phyloP scores from a whole-genome alignment of 2,888 invertebrate genomes.

The Willowsia nigromaculata region DNA sequence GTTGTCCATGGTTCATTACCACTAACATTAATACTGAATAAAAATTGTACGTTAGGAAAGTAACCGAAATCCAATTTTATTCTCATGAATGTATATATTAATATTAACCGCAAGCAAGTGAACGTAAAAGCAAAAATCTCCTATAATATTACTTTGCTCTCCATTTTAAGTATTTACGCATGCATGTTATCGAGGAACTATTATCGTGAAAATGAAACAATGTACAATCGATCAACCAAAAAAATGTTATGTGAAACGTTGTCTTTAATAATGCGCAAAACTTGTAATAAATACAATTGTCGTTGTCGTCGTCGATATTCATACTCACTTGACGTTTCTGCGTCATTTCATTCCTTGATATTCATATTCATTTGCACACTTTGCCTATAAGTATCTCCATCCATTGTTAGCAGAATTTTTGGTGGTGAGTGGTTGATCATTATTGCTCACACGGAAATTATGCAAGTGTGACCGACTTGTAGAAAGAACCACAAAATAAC shows the following conservation, averaged over 20 bases:
- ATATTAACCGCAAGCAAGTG: too few species aligned
- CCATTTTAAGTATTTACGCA: too few species aligned
- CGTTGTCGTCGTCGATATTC: neutral
- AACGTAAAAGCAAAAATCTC: too few species aligned
- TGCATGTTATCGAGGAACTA: neutral
- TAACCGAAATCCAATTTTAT: neutral
- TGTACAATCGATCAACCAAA: conserved; percentile 31
- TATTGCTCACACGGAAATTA: conserved; percentile 28
- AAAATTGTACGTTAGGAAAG: too few species aligned
- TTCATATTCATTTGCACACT: neutral
- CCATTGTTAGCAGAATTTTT: too few species aligned
- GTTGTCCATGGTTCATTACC: neutral
- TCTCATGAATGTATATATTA: neutral
- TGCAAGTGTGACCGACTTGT: conserved; percentile 23
- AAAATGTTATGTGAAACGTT: neutral
- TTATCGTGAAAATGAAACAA: conserved; percentile 11
- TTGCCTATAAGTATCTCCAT: neutral
- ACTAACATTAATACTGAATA: neutral
- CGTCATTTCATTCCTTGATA: neutral
- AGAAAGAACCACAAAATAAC: conserved; percentile 9
- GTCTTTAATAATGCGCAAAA: conserved; percentile 14
- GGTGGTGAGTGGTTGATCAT: too few species aligned
- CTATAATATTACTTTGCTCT: too few species aligned
- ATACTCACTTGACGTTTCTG: neutral
- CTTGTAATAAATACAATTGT: conserved; percentile 12